Percentiles rank a stretch among this genome's conserved stretches.
Evolutionary conservation across 2,888 invertebrate genomes (phyloP).

Genomic region (Cantharis flavilabris): DNA sequence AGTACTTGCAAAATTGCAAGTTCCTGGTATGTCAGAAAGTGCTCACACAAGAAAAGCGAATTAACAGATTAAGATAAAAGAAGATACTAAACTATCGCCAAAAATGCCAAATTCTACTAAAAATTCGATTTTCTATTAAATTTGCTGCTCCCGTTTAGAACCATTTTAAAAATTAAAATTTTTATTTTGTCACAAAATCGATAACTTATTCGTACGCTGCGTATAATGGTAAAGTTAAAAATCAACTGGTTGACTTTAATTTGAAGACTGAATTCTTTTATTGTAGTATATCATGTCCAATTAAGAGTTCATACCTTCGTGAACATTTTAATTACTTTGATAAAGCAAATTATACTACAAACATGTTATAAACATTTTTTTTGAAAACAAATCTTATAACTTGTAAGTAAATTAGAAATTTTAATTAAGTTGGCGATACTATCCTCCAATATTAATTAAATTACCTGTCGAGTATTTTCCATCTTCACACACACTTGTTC

Average conservation of each 20-base stretch:
- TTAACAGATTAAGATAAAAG: no score
- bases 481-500: neutral
- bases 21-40: no score
- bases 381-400: neutral
- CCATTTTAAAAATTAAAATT: no score
- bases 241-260: neutral
- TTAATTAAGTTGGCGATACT: constrained; percentile 10
- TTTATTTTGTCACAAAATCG: neutral
- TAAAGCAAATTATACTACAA: neutral
- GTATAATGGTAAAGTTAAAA: neutral
- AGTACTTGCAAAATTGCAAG: no score
- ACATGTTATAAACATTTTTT: neutral
- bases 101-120: no score
- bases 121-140: no score
- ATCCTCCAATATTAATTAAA: constrained; percentile 13
- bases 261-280: neutral
- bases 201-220: neutral
- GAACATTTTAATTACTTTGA: neutral
- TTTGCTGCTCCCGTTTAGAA: no score
- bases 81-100: no score
- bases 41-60: no score
- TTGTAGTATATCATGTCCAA: neutral
- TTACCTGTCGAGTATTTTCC: constrained; percentile 4
- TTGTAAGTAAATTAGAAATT: constrained; percentile 9
- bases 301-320: neutral